Evolutionary conservation across 2,113 vertebrate genomes (phyloP), one percentile per base, ranked within the genome.

Genomic region (Globicephala melas): DNA sequence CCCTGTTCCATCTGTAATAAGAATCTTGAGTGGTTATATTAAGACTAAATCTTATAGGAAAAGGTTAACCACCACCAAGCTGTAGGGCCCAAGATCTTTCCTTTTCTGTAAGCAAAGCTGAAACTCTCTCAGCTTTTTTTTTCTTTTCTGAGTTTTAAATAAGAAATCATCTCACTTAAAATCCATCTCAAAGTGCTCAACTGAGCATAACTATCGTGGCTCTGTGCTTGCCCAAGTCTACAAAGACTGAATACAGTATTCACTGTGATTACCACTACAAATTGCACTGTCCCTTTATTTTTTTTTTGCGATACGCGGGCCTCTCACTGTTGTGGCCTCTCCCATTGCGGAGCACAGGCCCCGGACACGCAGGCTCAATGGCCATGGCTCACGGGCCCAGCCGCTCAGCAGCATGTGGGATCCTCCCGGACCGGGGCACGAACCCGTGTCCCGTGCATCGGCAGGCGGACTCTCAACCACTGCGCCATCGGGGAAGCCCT

Each of bases 141-240:
- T 67, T 38, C 8, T 62, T 53, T 18, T 47, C 88, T 94, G 73
- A 74, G 14, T 91, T 88, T 80, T 68, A 77, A 84, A 67, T 1
- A 44, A 73, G 55, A 95, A 74, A 77, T 85, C 38, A 89, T 33
- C 67, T 68, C 73, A 62, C 31, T 44, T 82, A 93, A 77, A 77
- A 44, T 68, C 62, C 62, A 91, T 55, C 18, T 25, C 14, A 58
- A 41, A 53, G 28, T 41, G 25, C 38, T 73, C 20, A 10, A 26
- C 1, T 63, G 58, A 44, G 6, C 44, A 38, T 70, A 68, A 95
- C 53, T 81, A 25, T 97, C n/a, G 63, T 68, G 90, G 36, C 26
- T 96, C 88, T 80, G 25, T 84, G 76, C 95, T 85, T 70, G 53
- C 60, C 41, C 80, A 63, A 81, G 53, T 89, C 67, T 92, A 88